Base-by-base conservation (phyloP, 2,888 invertebrate genomes). In the Drosophila mimica region DNA sequence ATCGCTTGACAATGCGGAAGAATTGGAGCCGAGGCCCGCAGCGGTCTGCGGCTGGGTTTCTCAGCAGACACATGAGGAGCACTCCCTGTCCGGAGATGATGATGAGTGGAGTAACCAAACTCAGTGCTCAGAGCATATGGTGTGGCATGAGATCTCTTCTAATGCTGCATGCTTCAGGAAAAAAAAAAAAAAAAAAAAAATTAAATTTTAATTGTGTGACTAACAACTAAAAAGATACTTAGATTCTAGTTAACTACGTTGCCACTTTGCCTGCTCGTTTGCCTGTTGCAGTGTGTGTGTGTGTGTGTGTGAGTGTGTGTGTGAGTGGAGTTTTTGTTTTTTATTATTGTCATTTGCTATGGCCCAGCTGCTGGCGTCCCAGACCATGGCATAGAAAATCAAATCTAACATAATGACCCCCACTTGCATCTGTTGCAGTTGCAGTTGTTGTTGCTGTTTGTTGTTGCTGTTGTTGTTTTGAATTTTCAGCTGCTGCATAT, bases 381-480 rank as follows among this genome's bases (percentile, higher is more conserved):
- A 91, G 91, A 91, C 92, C 91, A 87, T 91, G 91, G 88, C 91
- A 91, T 92, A 92, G 91, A 92, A 92, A 89, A 79, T 78, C 54
- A 64, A 81, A 80, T 83, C 81, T 87, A 83, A 70, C 70, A 75
- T 73, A 73, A 70, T 68, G 58, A 74, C 57, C 71, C 75, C 75
- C 57, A 57, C 70, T 59, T 60, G 65, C 20, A 11, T 60, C 9
- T 17, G 38, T 33, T 46, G 46, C 54, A 34, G 25, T 58, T 53
- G 36, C 30, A 33, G 58, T 43, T n/a, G 57, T n/a, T 54, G 28
- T 3, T 43, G 31, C 20, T 43, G 33, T 1, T 60, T 38, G 33
- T 1, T 60, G 46, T 28, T 46, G 38, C 49, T 46, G 31, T 33
- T 38, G 43, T 51, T 57, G 46, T 54, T 63, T 40, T 57, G 46